Evolutionary conservation across 1,140 invertebrate genomes (phyloP), one percentile per base, ranked within the genome.

Genomic region (Polyergus mexicanus): DNA sequence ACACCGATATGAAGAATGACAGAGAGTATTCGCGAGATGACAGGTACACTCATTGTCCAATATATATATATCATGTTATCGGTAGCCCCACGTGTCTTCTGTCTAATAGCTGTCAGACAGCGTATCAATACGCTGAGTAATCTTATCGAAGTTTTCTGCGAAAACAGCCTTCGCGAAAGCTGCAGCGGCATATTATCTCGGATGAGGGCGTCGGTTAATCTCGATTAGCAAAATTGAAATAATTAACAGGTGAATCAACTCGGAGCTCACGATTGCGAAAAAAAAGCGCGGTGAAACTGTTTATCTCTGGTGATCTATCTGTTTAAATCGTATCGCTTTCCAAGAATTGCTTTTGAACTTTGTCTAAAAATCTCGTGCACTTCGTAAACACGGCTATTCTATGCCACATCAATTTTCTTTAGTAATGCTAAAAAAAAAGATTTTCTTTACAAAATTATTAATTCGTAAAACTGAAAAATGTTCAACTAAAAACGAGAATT

Each of bases 21-120:
- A 38, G 16, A 66, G 7, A n/a, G 28, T 8, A 6, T 80, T 80
- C 8, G 28, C 13, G 32, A 11, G 22, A 80, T 54, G 66, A n/a
- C 76, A 77, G 56, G 38, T 77, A 65, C 19, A 38, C 56, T 69
- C 13, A 19, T 28, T n/a, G 11, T 47, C 1, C 32, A 58, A 86
- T 86, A 69, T 35, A 86, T 86, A 69, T 35, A 54, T 11, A 44
- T 47, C 44, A 19, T 10, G 8, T 38, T 75, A 85, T 85, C 56
- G 38, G 1, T 56, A 22, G 10, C 25, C 28, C 51, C 69, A 51
- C 80, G 81, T 76, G 56, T 28, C 19, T 25, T 54, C 25, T 32
- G 28, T 35, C 16, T 41, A 60, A 25, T 51, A 77, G 6, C n/a
- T 76, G 41, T 65, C 71, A 38, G 71, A 44, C 10, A 32, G 16